Evolutionary conservation across 1,140 invertebrate species (phyloP), one percentile per base, ranked within the genome.

Genomic region (Drosophila gunungcola): DNA sequence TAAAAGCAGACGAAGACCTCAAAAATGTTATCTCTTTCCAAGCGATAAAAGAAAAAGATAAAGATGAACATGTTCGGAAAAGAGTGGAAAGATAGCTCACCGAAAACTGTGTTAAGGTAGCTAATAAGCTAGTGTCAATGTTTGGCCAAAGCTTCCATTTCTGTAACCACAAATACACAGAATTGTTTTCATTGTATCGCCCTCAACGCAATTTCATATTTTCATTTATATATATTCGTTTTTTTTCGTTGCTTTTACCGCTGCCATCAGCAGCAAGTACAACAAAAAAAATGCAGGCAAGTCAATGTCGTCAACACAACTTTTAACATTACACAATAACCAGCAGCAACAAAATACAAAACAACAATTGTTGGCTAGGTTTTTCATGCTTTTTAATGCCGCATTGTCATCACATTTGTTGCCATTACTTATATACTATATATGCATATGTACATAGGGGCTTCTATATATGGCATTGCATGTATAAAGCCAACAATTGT

Each of bases 371-470:
- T 54, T 53, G 64, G 43, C 65, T 64, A 73, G 58, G 57, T 56
- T 68, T 84, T 83, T 80, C 68, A 84, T 80, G 79, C 67, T 78
- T 77, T 81, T 82, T 78, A 82, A 82, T 78, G 79, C 67, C 72
- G 84, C 80, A 79, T 88, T 88, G 83, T 89, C 83, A 88, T 88
- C 84, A 76, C 72, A 83, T 88, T 86, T 88, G 69, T 52, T 73
- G 73, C 60, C 70, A 64, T 64, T 64, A 56, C 58, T 51, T 46
- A 42, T 13, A 39, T 55, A 56, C 16, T 43, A 51, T 70, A 52
- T 52, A 45, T 72, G 49, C 52, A 64, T 45, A 48, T 57, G 25
- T 51, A 36, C 13, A 29, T 64, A 32, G 13, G 34, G 16, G 3
- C 12, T 32, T 69, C 49, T 49, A 48, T 58, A 57, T 57, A 72